Evolutionary conservation across 2,113 vertebrate genomes (phyloP).

Genomic region (Cygnus buccinator): DNA sequence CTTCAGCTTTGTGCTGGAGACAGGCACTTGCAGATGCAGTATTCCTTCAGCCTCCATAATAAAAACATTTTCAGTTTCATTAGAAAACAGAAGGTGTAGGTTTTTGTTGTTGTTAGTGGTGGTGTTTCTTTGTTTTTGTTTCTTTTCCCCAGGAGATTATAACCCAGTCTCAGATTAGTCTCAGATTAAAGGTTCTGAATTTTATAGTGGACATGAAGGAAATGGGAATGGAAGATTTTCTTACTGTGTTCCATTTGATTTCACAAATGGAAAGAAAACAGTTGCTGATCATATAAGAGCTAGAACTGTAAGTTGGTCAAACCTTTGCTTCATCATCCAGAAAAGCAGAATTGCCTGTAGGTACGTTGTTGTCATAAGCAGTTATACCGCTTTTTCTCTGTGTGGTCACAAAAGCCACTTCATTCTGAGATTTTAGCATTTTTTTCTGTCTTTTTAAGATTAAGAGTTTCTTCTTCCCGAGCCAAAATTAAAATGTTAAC

Average conservation of each 20-base stretch:
- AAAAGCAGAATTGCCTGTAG: background rate
- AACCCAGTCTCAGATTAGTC: background rate
- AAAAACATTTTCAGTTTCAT: background rate
- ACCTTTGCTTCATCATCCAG: conserved; percentile 53
- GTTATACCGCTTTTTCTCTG: background rate
- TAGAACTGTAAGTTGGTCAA: background rate
- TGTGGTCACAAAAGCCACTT: background rate
- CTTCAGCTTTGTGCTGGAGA: background rate
- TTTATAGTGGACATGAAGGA: background rate
- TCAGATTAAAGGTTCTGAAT: background rate
- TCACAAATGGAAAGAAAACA: background rate
- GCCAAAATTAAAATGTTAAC: background rate
- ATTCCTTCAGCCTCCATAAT: background rate
- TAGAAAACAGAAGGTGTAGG: background rate
- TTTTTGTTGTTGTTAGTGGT: no score
- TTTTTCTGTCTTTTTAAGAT: background rate
- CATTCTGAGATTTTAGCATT: background rate
- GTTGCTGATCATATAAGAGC: background rate
- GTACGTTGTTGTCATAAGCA: background rate
- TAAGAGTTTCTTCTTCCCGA: background rate
- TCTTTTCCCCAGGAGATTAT: background rate
- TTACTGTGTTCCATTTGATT: background rate
- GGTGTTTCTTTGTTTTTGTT: no score
- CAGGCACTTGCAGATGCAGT: background rate
- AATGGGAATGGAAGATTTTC: background rate